A percentile compares a stretch with the other conserved stretches of the same genome.
These are phyloP conservation scores for Eueremaeus valkanovi DNA, from an alignment of 2,888 invertebrate species.

Conservation along the genomic window DNA sequence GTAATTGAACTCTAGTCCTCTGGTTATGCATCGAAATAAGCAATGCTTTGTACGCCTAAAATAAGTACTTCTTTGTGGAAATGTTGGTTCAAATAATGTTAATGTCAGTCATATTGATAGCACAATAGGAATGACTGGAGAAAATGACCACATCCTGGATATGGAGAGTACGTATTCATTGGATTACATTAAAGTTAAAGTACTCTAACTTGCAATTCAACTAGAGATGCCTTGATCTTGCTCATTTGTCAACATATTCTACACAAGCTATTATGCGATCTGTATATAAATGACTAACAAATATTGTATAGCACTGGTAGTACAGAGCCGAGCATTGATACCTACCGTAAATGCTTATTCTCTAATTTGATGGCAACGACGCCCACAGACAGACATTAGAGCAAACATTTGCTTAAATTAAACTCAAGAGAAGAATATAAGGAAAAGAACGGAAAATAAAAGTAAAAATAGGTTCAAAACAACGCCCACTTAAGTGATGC, in stretches of 20 bases:
- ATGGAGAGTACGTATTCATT: slow-evolving; percentile 8
- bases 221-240: neutral
- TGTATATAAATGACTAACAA: neutral
- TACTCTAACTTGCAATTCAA: neutral
- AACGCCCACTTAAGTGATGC: slow-evolving; percentile 17
- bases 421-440: neutral
- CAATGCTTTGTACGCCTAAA: slow-evolving; percentile 22
- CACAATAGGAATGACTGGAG: slow-evolving; percentile 8
- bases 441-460: neutral
- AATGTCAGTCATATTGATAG: neutral
- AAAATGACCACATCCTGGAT: slow-evolving; percentile 31
- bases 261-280: neutral
- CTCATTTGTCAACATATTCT: slow-evolving; percentile 33
- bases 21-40: neutral
- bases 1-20: neutral
- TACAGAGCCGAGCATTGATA: no score
- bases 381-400: slow-evolving; percentile 30
- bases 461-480: neutral
- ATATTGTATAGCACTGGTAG: neutral
- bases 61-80: slow-evolving; percentile 27
- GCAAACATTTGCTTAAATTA: slow-evolving; percentile 14
- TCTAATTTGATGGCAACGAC: slow-evolving; percentile 7
- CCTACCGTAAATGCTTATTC: slow-evolving; percentile 2
- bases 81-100: neutral
- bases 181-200: slow-evolving; percentile 10